Conservation (phyloP, 2,888 invertebrate genomes). For the Poecilobothrus nobilitatus region DNA sequence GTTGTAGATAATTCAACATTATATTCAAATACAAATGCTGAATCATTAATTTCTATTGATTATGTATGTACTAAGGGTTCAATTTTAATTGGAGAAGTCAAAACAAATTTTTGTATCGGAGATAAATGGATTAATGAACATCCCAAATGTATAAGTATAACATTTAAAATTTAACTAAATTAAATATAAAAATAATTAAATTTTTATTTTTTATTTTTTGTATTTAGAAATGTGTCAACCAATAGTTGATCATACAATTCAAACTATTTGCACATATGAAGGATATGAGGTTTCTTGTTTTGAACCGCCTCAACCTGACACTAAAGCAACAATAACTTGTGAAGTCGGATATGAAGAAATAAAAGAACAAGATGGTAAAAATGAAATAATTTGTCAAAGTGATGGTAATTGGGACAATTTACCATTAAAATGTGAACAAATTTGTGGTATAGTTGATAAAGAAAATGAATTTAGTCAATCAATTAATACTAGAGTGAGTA, state of each 20-base stretch:
- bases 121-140: constrained; percentile 5
- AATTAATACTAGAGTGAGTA: constrained; percentile 18
- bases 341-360: constrained; percentile 13
- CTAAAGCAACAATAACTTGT: constrained; percentile 20
- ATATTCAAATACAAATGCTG: too few species aligned
- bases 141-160: constrained; percentile 17
- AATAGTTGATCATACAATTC: constrained; percentile 9
- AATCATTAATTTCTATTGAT: too few species aligned
- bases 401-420: constrained; percentile 30
- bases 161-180: not conserved
- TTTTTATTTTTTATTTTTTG: not conserved
- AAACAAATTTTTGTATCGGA: not conserved
- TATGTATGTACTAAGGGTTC: too few species aligned
- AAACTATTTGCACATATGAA: constrained; percentile 16
- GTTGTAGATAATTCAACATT: too few species aligned
- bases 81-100: too few species aligned
- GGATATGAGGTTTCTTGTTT: constrained; percentile 16
- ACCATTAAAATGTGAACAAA: constrained; percentile 28
- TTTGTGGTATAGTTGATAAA: constrained; percentile 28
- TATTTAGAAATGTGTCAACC: constrained; percentile 5
- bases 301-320: constrained; percentile 14
- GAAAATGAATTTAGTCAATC: constrained; percentile 20
- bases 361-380: not conserved
- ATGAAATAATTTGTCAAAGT: constrained; percentile 23
- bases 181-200: not conserved